Evolutionary conservation across 2,888 invertebrate genomes (phyloP).

Genomic region (Napeogenes sylphis): DNA sequence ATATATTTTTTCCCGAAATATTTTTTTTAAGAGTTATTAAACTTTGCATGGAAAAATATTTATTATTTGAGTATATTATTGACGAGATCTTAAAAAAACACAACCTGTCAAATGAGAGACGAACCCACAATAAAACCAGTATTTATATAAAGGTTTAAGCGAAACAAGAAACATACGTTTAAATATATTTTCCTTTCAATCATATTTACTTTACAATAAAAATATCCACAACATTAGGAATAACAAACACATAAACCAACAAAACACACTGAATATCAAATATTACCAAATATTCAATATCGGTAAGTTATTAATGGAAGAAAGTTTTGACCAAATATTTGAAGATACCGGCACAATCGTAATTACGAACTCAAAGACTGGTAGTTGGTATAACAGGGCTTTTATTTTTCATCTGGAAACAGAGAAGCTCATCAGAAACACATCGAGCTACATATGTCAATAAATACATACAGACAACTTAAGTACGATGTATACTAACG

Average conservation of each 20-base stretch:
- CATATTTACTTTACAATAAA: background rate
- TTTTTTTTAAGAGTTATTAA: too few species aligned
- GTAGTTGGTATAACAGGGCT: constrained; percentile 68
- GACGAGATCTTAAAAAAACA: constrained; percentile 14
- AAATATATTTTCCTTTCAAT: background rate
- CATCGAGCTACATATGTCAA: constrained; percentile 69
- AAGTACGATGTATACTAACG: constrained; percentile 38
- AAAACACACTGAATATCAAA: constrained; percentile 31
- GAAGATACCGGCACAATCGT: constrained; percentile 61
- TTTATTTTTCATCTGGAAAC: constrained; percentile 54
- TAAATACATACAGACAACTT: constrained; percentile 69
- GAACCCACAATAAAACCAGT: background rate
- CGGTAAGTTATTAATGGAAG: constrained; percentile 74
- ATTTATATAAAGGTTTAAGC: constrained; percentile 3
- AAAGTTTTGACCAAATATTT: constrained; percentile 75
- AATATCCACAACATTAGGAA: background rate
- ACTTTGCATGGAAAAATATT: too few species aligned
- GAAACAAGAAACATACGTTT: background rate
- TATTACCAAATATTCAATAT: constrained; percentile 61
- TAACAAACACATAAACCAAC: constrained; percentile 1
- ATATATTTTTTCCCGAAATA: too few species aligned
- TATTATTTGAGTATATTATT: too few species aligned
- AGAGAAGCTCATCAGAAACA: constrained; percentile 69
- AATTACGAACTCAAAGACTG: constrained; percentile 71
- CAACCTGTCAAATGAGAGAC: constrained; percentile 26